Conservation (phyloP, 1,140 invertebrate genomes). For the Saccostrea cuccullata region DNA sequence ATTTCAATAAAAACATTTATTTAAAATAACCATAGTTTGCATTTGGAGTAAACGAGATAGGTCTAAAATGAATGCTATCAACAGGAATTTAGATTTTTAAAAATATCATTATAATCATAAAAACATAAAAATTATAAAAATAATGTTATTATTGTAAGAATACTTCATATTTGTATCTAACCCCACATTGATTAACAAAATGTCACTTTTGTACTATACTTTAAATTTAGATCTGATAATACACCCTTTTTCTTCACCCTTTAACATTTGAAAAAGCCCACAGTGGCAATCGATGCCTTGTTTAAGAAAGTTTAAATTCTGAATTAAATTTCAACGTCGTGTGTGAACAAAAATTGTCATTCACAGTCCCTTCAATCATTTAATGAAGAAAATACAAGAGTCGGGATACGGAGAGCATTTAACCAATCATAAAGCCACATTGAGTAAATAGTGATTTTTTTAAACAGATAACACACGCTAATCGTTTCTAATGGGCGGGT, state of each 20-base stretch:
- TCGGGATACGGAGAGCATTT: background rate
- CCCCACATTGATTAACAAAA: background rate
- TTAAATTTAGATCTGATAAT: background rate
- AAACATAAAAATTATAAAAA: too few relatives aligned
- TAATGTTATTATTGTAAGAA: too few relatives aligned
- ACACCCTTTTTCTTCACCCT: background rate
- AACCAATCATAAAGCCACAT: slow-evolving; percentile 7
- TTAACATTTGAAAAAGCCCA: background rate
- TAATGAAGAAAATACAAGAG: slow-evolving; percentile 15
- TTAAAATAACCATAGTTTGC: too few relatives aligned
- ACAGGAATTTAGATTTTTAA: too few relatives aligned
- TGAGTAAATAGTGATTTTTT: slow-evolving; percentile 18
- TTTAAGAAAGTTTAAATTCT: slow-evolving; percentile 12
- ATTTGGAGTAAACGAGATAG: too few relatives aligned
- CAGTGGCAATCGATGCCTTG: background rate
- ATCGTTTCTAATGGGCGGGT: slow-evolving; percentile 20
- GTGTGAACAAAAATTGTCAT: slow-evolving; percentile 27
- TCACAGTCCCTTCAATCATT: slow-evolving; percentile 20
- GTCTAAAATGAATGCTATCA: too few relatives aligned
- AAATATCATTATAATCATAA: too few relatives aligned
- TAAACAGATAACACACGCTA: slow-evolving; percentile 8
- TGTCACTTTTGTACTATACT: background rate
- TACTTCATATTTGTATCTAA: too few relatives aligned
- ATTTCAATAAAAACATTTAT: background rate
- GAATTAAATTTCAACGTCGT: slow-evolving; percentile 2